Evolutionary conservation across 2,113 vertebrate genomes (phyloP).

Genomic region (Rhea pennata): DNA sequence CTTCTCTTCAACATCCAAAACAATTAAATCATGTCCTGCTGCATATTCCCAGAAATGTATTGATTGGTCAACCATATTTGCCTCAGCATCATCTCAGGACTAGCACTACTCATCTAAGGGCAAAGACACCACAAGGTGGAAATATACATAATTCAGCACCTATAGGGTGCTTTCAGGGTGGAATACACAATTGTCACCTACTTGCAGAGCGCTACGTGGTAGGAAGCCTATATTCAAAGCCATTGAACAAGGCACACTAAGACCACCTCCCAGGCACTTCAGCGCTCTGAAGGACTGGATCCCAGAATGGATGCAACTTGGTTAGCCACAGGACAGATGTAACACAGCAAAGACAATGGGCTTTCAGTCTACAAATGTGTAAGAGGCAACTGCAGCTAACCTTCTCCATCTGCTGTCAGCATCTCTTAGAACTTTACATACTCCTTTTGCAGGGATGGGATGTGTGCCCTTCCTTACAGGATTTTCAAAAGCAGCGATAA

Average conservation of each 20-base stretch:
- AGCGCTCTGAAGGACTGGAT: neutral
- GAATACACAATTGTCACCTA: neutral
- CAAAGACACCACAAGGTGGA: neutral
- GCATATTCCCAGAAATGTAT: neutral
- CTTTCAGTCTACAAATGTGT: neutral
- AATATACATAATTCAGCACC: neutral
- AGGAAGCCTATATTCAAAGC: neutral
- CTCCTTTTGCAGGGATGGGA: neutral
- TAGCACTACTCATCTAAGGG: neutral
- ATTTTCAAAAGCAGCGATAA: neutral
- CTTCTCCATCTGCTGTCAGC: neutral
- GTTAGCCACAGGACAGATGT: neutral
- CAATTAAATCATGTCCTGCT: neutral
- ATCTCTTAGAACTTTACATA: neutral
- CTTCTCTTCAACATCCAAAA: neutral
- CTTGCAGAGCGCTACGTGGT: neutral
- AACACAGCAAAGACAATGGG: neutral
- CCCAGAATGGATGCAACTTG: rapidly evolving
- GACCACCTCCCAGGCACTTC: neutral
- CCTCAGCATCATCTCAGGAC: neutral
- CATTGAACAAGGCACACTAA: neutral
- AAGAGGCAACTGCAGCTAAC: neutral
- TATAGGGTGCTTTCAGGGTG: neutral
- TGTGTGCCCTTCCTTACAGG: neutral
- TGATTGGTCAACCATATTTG: neutral